These are phyloP conservation scores for Tricholaema leucomelas DNA, from an alignment of 2,113 vertebrate genomes.

Conservation along the genomic window DNA sequence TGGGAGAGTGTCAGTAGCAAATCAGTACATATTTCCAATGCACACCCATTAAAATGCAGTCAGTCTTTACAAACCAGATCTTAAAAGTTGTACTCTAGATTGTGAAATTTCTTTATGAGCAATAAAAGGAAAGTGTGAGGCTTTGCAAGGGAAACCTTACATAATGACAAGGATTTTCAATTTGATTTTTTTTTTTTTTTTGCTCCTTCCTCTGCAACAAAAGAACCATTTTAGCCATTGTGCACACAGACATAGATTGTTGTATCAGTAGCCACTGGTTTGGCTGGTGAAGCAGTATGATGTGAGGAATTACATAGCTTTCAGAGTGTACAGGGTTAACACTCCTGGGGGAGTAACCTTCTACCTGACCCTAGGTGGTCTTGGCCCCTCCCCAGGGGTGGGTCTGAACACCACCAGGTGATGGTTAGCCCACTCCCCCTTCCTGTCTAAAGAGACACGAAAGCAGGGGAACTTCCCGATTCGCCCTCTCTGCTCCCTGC, in stretches of 20 bases:
- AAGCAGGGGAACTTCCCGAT: no score
- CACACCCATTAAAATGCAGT: neutral
- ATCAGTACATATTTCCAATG: neutral
- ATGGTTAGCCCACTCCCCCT: no score
- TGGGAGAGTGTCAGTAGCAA: neutral
- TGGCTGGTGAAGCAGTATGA: neutral
- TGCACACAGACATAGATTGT: neutral
- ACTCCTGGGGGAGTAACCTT: no score
- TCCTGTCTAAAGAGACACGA: no score
- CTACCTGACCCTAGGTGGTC: no score
- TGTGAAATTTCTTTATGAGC: neutral
- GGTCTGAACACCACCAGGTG: no score
- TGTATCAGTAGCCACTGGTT: neutral
- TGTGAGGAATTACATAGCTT: neutral
- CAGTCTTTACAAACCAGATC: neutral
- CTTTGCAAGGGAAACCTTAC: neutral
- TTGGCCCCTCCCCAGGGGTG: no score
- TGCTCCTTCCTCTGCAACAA: neutral
- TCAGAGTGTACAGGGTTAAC: no score
- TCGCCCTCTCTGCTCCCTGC: no score
- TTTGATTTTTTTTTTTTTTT: neutral
- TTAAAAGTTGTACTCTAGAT: neutral
- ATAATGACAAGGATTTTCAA: neutral
- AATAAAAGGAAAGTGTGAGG: neutral
- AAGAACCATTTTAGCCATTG: neutral